Evolutionary conservation across 2,888 invertebrate species (phyloP).

Genomic region (Agrypnus murinus): DNA sequence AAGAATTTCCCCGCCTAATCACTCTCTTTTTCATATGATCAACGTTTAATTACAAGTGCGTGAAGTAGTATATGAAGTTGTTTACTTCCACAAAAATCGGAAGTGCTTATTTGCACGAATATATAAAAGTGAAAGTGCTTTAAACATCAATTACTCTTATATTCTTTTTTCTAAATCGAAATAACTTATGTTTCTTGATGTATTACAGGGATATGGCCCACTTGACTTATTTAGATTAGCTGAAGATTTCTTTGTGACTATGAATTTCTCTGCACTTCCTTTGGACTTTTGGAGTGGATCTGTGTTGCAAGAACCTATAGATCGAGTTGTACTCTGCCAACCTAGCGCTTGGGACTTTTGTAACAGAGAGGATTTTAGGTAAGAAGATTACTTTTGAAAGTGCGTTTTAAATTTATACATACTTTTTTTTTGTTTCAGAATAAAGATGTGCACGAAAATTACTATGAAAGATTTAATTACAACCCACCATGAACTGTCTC

Average conservation of each 20-base stretch:
- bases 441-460: conserved; percentile 91
- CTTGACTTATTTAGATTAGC: conserved; percentile 89
- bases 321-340: conserved; percentile 87
- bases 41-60: conserved; percentile 14
- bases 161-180: background rate
- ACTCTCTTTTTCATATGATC: background rate
- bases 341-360: conserved; percentile 97
- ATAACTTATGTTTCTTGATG: conserved; percentile 8
- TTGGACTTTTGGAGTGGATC: conserved; percentile 92
- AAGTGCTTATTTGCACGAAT: conserved; percentile 19
- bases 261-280: conserved; percentile 91
- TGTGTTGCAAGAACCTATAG: conserved; percentile 85
- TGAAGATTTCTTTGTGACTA: conserved; percentile 92
- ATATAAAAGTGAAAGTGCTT: conserved; percentile 39
- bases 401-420: background rate
- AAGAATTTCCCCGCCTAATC: too few relatives aligned
- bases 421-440: conserved; percentile 75
- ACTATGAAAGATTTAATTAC: conserved; percentile 91
- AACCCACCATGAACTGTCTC: conserved; percentile 94
- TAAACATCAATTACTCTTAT: conserved; percentile 2
- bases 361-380: conserved; percentile 91
- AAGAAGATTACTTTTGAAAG: conserved; percentile 46
- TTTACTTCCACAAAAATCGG: conserved; percentile 26
- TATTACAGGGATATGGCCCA: conserved; percentile 84
- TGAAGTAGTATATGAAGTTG: conserved; percentile 5